Conservation (phyloP, 2,113 vertebrate species). For the Mungos mungo region DNA sequence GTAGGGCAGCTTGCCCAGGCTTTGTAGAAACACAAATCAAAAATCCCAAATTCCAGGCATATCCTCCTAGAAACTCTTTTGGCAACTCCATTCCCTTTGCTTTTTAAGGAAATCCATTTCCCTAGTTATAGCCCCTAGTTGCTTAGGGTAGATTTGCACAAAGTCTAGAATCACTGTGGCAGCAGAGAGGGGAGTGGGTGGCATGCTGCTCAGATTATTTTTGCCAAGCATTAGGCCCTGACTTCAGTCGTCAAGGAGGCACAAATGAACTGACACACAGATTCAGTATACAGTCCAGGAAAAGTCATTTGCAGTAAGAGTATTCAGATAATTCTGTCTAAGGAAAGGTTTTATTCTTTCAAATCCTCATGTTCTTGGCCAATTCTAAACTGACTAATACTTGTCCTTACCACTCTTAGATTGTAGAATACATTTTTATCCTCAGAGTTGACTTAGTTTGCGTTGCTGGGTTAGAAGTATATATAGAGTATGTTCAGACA, state of each 20-base stretch:
- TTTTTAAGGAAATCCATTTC: slow-evolving; percentile 65
- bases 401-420: background rate
- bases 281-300: background rate
- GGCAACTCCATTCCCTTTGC: slow-evolving; percentile 31
- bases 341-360: background rate
- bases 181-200: slow-evolving; percentile 39
- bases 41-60: slow-evolving; percentile 61
- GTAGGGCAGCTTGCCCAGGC: slow-evolving; percentile 63
- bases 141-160: slow-evolving; percentile 40
- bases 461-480: background rate
- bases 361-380: background rate
- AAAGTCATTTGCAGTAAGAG: background rate
- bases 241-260: slow-evolving; percentile 34
- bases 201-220: slow-evolving; percentile 24
- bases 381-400: background rate
- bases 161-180: slow-evolving; percentile 50
- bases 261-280: background rate
- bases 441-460: background rate
- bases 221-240: slow-evolving; percentile 10
- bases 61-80: slow-evolving; percentile 71
- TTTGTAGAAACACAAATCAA: slow-evolving; percentile 72
- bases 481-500: background rate
- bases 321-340: background rate
- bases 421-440: background rate
- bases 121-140: background rate